Evolutionary conservation across 1,140 invertebrate species (phyloP), one percentile per base, ranked within the genome.

Genomic region (Chrysopa pallens): DNA sequence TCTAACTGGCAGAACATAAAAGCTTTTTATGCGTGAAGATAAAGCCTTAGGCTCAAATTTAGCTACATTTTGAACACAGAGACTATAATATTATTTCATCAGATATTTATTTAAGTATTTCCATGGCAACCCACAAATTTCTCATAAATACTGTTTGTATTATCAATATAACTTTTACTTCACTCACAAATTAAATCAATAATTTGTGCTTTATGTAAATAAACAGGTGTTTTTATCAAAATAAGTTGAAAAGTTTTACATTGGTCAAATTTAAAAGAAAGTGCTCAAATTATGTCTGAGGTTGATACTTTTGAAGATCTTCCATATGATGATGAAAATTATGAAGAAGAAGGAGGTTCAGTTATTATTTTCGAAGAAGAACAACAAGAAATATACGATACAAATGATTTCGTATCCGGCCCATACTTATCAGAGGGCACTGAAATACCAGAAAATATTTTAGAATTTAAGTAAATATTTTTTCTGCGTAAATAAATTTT

Each of bases 391-490:
- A 38, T 51, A 36, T 57, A 57, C 43, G 45, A 53, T 44, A 40
- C 54, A 11, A 50, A 49, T 23, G 49, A 54, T 45, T 59, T 55
- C 38, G 51, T 60, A 15, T 61, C 61, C 1, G 53, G 52, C 9
- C 52, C 58, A 9, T 49, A 40, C 42, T 36, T 52, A 12, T 54
- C 52, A 43, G 48, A 51, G 40, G 36, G 49, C 4, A 47, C 50
- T 33, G 59, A 53, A 23, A 42, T 62, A n/a, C 46, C 50, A 6
- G 46, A 51, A 37, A 49, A 60, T 42, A 50, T 63, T 41, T 50
- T 63, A 17, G 44, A 55, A 46, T 63, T 63, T 43, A 46, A 62
- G 59, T 61, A 61, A 23, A 23, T 23, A 23, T 23, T 23, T 23
- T 23, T 23, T 42, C 39, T 47, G 14, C 7, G 6, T 35, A 35